These are phyloP conservation scores for Thunnus thynnus DNA, from an alignment of 2,113 vertebrate genomes.

Conservation along the genomic window DNA sequence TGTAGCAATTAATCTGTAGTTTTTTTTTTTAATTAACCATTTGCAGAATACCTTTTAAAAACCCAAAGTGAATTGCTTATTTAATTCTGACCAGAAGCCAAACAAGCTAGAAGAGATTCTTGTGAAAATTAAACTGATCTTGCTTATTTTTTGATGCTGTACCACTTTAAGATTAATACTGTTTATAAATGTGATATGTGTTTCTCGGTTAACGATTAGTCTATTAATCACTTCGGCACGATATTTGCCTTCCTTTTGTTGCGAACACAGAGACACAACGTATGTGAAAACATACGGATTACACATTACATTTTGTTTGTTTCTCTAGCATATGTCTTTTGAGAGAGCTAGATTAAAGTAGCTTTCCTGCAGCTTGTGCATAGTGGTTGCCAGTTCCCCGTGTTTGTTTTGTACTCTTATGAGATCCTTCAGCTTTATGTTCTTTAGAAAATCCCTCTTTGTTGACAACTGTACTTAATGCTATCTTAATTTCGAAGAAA, in stretches of 20 bases:
- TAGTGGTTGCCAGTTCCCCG: slow-evolving; percentile 11
- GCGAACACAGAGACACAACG: not conserved
- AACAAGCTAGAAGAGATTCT: too few species aligned
- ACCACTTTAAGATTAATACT: too few species aligned
- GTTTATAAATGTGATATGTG: too few species aligned
- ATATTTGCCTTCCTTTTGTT: slow-evolving; percentile 4
- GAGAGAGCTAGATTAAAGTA: slow-evolving; percentile 34
- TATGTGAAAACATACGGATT: slow-evolving; percentile 8
- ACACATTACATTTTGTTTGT: slow-evolving; percentile 6
- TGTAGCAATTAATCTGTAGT: too few species aligned
- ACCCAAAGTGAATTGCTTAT: too few species aligned
- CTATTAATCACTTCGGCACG: not conserved
- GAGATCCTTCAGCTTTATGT: slow-evolving; percentile 46
- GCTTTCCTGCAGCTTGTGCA: slow-evolving; percentile 19
- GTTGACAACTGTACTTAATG: slow-evolving; percentile 60
- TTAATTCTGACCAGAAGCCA: too few species aligned
- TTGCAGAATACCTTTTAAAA: too few species aligned
- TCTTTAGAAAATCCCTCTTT: slow-evolving; percentile 50
- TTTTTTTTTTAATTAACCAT: too few species aligned
- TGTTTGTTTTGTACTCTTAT: slow-evolving; percentile 54
- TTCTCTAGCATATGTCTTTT: slow-evolving; percentile 28
- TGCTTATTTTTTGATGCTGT: too few species aligned
- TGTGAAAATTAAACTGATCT: too few species aligned
- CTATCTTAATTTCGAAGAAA: slow-evolving; percentile 19
- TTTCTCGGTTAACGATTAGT: too few species aligned